phyloP scores from a whole-genome alignment of 1,140 invertebrate genomes.

The Popillia japonica region DNA sequence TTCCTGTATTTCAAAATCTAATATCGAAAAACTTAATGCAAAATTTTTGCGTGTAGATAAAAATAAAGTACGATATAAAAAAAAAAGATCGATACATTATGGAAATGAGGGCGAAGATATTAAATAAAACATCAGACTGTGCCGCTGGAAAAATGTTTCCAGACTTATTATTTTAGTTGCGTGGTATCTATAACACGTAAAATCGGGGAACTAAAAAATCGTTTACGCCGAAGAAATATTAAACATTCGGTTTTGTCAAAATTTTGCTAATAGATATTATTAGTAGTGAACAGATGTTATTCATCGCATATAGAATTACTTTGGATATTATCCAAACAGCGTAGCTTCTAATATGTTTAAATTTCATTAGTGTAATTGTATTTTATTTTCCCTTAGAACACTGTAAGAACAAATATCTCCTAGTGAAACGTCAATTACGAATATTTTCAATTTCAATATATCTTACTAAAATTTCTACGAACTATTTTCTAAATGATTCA shows the following conservation, averaged over 20 bases:
- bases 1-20: too few species aligned
- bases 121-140: background rate
- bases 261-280: conserved; percentile 12
- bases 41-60: too few species aligned
- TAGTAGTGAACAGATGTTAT: background rate
- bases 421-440: background rate
- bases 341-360: background rate
- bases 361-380: background rate
- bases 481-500: background rate
- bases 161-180: too few species aligned
- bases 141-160: background rate
- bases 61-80: too few species aligned
- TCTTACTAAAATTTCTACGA: background rate
- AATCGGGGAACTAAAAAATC: background rate
- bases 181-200: background rate
- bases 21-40: too few species aligned
- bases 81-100: background rate
- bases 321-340: background rate
- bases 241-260: background rate
- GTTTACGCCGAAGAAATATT: background rate
- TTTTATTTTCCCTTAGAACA: background rate
- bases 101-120: background rate
- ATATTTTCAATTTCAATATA: background rate
- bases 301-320: background rate
- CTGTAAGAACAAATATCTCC: background rate